Conservation (phyloP, 2,888 invertebrate genomes). For the Phengaris arion region DNA sequence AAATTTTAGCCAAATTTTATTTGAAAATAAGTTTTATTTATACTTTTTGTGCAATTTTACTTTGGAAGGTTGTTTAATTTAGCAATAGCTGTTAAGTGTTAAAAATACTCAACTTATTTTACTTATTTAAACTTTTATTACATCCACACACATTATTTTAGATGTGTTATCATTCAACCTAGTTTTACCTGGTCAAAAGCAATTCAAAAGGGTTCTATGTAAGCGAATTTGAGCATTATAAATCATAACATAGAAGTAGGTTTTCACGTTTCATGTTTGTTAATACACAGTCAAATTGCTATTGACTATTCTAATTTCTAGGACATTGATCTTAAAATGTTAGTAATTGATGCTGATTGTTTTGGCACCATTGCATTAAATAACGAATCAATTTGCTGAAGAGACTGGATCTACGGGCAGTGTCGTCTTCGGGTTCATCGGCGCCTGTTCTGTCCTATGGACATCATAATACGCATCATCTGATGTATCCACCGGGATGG, state of each 20-base stretch:
- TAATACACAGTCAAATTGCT: neutral
- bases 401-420: slow-evolving; percentile 45
- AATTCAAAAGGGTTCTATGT: no score
- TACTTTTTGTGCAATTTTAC: no score
- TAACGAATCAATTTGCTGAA: slow-evolving; percentile 53
- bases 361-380: slow-evolving; percentile 65
- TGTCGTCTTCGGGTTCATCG: slow-evolving; percentile 49
- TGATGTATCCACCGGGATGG: slow-evolving; percentile 59
- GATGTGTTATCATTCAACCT: no score
- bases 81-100: no score
- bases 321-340: slow-evolving; percentile 43
- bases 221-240: no score
- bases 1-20: no score
- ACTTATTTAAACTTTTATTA: no score
- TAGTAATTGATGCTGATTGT: slow-evolving; percentile 64
- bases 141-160: no score
- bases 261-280: neutral
- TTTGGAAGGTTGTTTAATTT: no score
- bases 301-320: slow-evolving; percentile 10
- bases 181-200: no score
- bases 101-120: no score
- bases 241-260: neutral
- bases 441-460: slow-evolving; percentile 1
- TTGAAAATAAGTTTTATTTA: no score
- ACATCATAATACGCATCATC: neutral